These are phyloP conservation scores for Gastrophysa polygoni DNA, from an alignment of 2,888 invertebrate species.

Conservation along the genomic window DNA sequence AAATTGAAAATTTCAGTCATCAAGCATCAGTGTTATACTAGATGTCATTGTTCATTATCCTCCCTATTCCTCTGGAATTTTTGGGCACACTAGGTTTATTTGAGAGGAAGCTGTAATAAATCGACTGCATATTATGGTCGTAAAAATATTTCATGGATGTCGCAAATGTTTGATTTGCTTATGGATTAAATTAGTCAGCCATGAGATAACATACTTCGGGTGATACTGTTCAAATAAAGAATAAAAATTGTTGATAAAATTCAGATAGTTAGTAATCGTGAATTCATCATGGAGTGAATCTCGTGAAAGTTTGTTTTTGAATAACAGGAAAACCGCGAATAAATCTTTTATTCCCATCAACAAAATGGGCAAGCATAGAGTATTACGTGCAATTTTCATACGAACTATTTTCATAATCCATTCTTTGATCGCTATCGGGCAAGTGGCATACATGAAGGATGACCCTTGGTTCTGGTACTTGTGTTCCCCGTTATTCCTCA, in stretches of 20 bases:
- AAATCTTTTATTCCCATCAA: background rate
- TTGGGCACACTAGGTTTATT: background rate
- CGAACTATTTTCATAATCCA: constrained; percentile 30
- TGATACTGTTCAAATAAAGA: constrained; percentile 15
- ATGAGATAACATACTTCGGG: constrained; percentile 7
- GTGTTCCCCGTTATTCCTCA: constrained; percentile 27
- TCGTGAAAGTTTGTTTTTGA: background rate
- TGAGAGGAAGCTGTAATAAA: background rate
- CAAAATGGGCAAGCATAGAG: constrained; percentile 30
- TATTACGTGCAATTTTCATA: constrained; percentile 33
- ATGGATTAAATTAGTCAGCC: constrained; percentile 12
- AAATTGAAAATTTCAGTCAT: no score
- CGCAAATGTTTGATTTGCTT: background rate
- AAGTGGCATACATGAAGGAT: constrained; percentile 29
- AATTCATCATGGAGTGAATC: background rate
- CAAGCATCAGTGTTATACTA: no score
- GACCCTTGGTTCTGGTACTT: constrained; percentile 36
- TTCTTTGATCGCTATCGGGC: constrained; percentile 25
- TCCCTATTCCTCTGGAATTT: no score
- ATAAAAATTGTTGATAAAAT: constrained; percentile 7
- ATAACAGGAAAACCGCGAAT: background rate
- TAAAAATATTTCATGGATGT: background rate
- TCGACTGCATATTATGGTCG: background rate
- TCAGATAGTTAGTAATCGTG: constrained; percentile 1
- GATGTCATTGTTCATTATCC: no score